These are phyloP conservation scores for Pedetes capensis DNA, from an alignment of 2,113 vertebrate genomes.

Conservation along the genomic window DNA sequence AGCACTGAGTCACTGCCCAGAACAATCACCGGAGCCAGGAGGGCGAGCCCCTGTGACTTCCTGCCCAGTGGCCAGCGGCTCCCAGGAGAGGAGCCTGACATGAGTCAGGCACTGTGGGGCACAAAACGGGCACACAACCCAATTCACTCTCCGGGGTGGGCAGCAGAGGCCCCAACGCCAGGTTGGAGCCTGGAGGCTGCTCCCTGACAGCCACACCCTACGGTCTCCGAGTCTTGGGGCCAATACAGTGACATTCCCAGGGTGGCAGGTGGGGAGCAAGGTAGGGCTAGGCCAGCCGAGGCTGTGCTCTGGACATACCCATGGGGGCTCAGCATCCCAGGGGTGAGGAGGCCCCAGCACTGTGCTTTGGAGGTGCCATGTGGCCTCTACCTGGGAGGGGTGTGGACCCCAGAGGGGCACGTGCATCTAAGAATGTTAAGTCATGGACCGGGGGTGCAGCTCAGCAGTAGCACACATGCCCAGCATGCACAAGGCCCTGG, in stretches of 20 bases:
- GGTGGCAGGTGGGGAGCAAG: neutral
- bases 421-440: accelerated
- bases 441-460: neutral
- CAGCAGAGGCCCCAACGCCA: neutral
- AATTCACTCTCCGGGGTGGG: too few relatives aligned
- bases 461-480: too few relatives aligned
- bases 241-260: accelerated
- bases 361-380: neutral
- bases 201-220: accelerated
- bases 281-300: too few relatives aligned
- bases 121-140: neutral
- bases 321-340: accelerated
- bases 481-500: too few relatives aligned
- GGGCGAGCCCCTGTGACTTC: neutral
- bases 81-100: neutral
- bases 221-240: accelerated
- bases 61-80: accelerated
- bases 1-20: neutral
- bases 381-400: neutral
- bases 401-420: accelerated
- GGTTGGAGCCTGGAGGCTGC: neutral
- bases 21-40: neutral
- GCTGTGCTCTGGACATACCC: too few relatives aligned
- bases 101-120: neutral
- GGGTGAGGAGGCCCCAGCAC: too few relatives aligned